These are phyloP conservation scores for Nymphalis polychloros DNA, from an alignment of 2,888 invertebrate genomes.

Conservation along the genomic window DNA sequence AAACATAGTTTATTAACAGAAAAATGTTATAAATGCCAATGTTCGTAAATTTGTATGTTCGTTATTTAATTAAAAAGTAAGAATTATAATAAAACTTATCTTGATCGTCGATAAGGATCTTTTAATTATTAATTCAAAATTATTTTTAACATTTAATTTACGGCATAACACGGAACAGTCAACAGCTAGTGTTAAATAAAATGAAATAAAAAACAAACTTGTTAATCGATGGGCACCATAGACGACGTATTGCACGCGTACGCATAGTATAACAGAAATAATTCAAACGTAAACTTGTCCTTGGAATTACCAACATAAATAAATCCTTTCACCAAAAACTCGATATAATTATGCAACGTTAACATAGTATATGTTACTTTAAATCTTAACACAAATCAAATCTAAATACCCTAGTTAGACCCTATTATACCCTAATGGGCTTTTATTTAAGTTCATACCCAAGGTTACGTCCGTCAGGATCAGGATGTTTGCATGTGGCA, in stretches of 20 bases:
- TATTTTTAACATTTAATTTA: too few relatives aligned
- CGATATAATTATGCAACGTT: neutral
- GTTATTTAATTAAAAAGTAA: too few relatives aligned
- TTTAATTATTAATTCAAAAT: too few relatives aligned
- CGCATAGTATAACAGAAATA: slow-evolving; percentile 4
- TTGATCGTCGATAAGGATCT: too few relatives aligned
- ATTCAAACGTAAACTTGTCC: slow-evolving; percentile 27
- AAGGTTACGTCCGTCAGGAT: too few relatives aligned
- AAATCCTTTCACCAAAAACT: slow-evolving; percentile 25
- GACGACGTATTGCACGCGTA: slow-evolving; percentile 3
- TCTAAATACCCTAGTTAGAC: neutral
- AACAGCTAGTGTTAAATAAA: neutral
- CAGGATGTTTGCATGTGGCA: too few relatives aligned
- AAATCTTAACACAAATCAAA: neutral
- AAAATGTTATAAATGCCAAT: too few relatives aligned
- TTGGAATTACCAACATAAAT: slow-evolving; percentile 15
- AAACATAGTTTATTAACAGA: neutral
- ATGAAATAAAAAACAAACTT: neutral
- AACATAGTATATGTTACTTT: neutral
- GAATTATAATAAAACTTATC: too few relatives aligned
- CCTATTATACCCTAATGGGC: neutral
- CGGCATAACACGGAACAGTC: too few relatives aligned
- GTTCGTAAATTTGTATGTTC: too few relatives aligned
- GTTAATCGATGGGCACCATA: slow-evolving; percentile 1
- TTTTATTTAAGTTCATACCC: too few relatives aligned